Percentiles rank a stretch among this genome's conserved stretches.
Conservation (phyloP, 37 sponge, comb jelly and placozoan genomes). For the Chondrilla cf. caribensis region DNA sequence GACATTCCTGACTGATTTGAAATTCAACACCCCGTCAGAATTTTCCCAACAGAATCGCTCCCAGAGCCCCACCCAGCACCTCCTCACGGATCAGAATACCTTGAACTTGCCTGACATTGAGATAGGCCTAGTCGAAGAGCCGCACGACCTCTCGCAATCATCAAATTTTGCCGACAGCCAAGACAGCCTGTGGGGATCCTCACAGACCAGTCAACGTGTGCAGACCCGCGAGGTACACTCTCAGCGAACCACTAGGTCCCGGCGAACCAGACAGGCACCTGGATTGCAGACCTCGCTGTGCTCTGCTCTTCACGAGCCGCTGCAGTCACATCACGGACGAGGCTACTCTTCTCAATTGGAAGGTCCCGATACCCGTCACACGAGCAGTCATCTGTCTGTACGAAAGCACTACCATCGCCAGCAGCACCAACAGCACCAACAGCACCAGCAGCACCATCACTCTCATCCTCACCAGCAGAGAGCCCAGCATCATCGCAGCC, state of each 20-base stretch:
- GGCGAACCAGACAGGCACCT: neutral
- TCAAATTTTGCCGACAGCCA: neutral
- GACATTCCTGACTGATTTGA: neutral
- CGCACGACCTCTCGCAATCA: neutral
- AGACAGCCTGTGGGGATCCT: neutral
- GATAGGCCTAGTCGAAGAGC: neutral
- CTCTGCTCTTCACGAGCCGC: neutral
- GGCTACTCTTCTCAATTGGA: neutral
- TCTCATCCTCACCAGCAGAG: neutral
- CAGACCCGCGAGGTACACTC: neutral
- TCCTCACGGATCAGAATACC: neutral
- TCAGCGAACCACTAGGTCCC: neutral
- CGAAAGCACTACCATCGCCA: neutral
- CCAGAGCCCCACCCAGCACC: slow-evolving; percentile 23
- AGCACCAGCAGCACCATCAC: neutral
- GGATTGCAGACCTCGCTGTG: neutral
- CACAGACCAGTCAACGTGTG: neutral
- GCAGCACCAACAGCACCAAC: neutral
- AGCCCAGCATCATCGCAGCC: neutral
- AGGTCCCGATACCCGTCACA: neutral
- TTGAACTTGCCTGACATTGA: neutral
- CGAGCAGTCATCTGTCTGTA: neutral
- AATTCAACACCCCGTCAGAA: neutral
- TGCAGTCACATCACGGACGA: neutral
- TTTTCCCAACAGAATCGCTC: neutral